phyloP scores from a whole-genome alignment of 2,797 vertebrate species.

The Pseudocheirus occidentalis region DNA sequence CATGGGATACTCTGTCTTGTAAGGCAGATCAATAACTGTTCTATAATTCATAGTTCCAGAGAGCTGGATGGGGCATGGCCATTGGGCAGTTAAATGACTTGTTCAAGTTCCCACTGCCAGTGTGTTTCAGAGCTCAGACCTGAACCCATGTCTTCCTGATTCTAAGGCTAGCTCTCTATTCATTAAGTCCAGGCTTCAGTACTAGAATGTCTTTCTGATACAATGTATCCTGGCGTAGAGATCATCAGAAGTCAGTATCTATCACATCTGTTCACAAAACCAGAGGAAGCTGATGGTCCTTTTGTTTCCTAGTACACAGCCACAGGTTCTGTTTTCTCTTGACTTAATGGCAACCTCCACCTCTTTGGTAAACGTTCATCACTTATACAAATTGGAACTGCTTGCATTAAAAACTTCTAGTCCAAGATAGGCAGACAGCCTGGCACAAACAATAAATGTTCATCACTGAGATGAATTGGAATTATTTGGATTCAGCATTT shows the following conservation, averaged over 20 bases:
- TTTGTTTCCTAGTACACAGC: not conserved
- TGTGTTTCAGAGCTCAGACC: too few species aligned
- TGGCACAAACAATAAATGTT: too few species aligned
- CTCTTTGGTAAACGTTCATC: not conserved
- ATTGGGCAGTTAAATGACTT: not conserved
- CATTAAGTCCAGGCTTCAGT: not conserved
- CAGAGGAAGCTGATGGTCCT: not conserved
- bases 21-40: not conserved
- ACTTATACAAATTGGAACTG: not conserved
- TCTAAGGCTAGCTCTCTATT: not conserved
- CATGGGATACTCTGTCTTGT: not conserved
- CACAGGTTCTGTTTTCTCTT: not conserved
- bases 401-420: not conserved
- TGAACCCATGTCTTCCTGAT: not conserved
- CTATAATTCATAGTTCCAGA: not conserved
- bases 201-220: constrained; percentile 31
- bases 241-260: not conserved
- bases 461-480: not conserved
- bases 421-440: not conserved
- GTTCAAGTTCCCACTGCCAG: not conserved
- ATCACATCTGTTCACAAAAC: not conserved
- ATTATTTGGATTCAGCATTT: not conserved
- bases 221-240: not conserved
- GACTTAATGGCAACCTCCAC: constrained; percentile 22
- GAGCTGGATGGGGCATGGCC: too few species aligned